phyloP scores from a whole-genome alignment of 2,113 vertebrate genomes.

The Channa argus region DNA sequence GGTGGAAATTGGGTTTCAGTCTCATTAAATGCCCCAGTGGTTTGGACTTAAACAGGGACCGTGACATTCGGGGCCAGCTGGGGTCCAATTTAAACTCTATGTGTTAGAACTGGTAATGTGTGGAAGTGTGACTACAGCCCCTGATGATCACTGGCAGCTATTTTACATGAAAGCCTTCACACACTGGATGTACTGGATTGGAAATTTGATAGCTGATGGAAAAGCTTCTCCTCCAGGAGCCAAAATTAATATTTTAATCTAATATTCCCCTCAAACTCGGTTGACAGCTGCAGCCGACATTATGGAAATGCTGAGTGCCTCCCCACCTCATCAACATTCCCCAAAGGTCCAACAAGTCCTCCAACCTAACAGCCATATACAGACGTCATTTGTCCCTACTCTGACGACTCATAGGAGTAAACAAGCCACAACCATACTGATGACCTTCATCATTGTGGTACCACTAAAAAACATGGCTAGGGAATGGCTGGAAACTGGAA shows the following conservation, averaged over 20 bases:
- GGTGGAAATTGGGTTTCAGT: slow-evolving; percentile 27
- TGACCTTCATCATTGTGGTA: too few species aligned
- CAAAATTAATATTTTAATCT: slow-evolving; percentile 2
- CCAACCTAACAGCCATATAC: too few species aligned
- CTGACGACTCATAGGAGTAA: too few species aligned
- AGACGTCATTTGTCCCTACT: too few species aligned
- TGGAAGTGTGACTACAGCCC: neutral
- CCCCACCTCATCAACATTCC: too few species aligned
- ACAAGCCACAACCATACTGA: too few species aligned
- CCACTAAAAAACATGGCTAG: too few species aligned
- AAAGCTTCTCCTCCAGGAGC: neutral
- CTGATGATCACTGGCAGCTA: slow-evolving; percentile 1
- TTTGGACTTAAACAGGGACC: slow-evolving; percentile 32
- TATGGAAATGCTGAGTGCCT: too few species aligned
- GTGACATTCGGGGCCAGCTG: neutral
- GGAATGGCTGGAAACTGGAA: too few species aligned
- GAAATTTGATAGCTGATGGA: neutral
- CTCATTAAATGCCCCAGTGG: slow-evolving; percentile 38
- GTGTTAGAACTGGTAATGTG: slow-evolving; percentile 18
- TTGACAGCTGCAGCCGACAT: neutral
- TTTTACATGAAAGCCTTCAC: neutral
- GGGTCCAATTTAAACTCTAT: neutral
- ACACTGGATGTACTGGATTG: neutral
- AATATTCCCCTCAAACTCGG: neutral
- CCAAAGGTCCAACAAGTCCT: too few species aligned